Evolutionary conservation across 2,113 vertebrate species (phyloP).

Genomic region (Microcebus murinus): DNA sequence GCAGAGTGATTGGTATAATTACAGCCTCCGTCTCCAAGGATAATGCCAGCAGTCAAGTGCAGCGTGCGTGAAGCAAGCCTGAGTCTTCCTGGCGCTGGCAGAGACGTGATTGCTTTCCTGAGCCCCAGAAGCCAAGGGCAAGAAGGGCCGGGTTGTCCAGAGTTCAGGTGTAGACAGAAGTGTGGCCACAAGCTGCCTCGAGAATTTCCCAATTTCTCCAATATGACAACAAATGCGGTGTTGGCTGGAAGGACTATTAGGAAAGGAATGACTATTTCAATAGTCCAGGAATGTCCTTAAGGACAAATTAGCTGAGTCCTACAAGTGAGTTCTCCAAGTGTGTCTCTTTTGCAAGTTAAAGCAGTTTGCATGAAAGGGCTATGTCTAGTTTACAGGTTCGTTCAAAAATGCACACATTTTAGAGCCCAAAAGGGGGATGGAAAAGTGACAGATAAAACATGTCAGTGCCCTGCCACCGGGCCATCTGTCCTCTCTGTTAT

Average conservation of each 20-base stretch:
- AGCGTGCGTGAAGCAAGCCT: neutral
- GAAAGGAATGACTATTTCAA: neutral
- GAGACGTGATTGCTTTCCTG: neutral
- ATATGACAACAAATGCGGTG: neutral
- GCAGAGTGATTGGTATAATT: neutral
- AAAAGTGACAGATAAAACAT: neutral
- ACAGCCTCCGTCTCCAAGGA: slow-evolving; percentile 10
- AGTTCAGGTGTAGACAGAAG: neutral
- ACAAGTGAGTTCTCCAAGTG: neutral
- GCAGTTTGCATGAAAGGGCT: neutral
- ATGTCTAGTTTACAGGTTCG: neutral
- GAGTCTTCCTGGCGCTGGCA: neutral
- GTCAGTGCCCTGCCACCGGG: neutral
- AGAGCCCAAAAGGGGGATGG: neutral
- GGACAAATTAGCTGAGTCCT: neutral
- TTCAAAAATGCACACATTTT: neutral
- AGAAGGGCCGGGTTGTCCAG: neutral
- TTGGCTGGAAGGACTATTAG: neutral
- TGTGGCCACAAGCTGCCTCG: neutral
- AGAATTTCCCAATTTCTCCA: neutral
- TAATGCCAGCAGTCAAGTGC: slow-evolving; percentile 43
- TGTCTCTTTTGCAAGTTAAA: neutral
- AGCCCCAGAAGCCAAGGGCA: neutral
- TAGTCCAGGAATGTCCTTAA: neutral
- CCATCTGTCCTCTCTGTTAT: neutral